Conservation (phyloP, 2,797 vertebrate species). For the Esox lucius region DNA sequence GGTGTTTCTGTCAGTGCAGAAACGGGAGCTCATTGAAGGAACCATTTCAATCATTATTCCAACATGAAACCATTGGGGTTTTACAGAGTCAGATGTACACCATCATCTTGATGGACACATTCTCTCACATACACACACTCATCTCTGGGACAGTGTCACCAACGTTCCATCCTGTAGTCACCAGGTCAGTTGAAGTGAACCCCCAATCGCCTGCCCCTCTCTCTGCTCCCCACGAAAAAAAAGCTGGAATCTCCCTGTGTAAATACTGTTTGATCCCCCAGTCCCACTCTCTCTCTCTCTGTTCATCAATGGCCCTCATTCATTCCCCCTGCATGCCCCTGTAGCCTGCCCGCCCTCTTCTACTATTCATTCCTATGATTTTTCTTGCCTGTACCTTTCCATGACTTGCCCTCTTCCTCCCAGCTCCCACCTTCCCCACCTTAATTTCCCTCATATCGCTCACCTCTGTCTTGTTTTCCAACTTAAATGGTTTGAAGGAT, state of each 20-base stretch:
- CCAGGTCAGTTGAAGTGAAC: constrained; percentile 28
- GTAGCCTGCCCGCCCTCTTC: constrained; percentile 17
- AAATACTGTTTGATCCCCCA: constrained; percentile 44
- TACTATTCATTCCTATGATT: constrained; percentile 41
- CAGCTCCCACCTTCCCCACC: neutral
- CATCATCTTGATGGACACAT: constrained; percentile 33
- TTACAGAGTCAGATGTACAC: neutral
- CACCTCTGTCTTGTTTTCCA: neutral
- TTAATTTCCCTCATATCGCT: neutral
- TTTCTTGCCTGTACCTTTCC: constrained; percentile 34
- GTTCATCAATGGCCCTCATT: constrained; percentile 37
- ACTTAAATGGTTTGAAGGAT: neutral
- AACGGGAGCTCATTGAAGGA: neutral
- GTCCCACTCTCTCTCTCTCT: constrained; percentile 24
- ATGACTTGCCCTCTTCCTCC: constrained; percentile 33
- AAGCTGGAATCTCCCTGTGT: constrained; percentile 35
- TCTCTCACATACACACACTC: constrained; percentile 59
- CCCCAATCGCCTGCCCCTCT: neutral
- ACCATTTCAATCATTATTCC: neutral
- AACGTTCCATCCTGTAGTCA: constrained; percentile 22
- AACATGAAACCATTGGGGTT: neutral
- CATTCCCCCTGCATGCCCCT: constrained; percentile 30
- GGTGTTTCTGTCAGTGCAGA: neutral
- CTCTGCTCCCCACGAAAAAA: constrained; percentile 4
- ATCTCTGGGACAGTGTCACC: constrained; percentile 5